Evolutionary conservation across 1,140 invertebrate species (phyloP).

Genomic region (Drosophila mojavensis): DNA sequence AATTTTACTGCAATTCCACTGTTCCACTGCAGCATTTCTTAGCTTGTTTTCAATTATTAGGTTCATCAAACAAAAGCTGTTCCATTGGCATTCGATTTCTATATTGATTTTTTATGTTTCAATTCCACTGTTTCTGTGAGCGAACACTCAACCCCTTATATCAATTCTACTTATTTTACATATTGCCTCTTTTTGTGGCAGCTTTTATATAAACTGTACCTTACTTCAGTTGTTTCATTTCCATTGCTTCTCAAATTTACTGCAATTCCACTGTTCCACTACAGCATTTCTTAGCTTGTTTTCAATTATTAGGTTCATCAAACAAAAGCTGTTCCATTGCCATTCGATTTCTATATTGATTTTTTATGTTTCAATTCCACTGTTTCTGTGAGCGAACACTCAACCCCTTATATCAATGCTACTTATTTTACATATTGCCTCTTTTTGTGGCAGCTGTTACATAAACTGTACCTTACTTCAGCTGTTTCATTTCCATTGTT

Average conservation of each 20-base stretch:
- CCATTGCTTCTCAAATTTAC: background rate
- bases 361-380: background rate
- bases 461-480: background rate
- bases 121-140: background rate
- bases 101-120: background rate
- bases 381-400: background rate
- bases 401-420: too few relatives aligned
- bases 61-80: background rate
- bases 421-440: too few relatives aligned
- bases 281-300: background rate
- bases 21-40: background rate
- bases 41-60: background rate
- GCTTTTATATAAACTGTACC: background rate
- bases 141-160: too few relatives aligned
- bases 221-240: background rate
- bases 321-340: background rate
- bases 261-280: background rate
- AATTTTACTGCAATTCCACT: background rate
- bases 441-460: too few relatives aligned
- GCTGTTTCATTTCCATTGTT: background rate
- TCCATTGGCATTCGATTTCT: background rate
- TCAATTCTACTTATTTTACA: too few relatives aligned
- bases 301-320: background rate
- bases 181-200: too few relatives aligned
- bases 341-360: background rate